These are phyloP conservation scores for Nymphalis polychloros DNA, from an alignment of 2,888 invertebrate species.

Conservation along the genomic window DNA sequence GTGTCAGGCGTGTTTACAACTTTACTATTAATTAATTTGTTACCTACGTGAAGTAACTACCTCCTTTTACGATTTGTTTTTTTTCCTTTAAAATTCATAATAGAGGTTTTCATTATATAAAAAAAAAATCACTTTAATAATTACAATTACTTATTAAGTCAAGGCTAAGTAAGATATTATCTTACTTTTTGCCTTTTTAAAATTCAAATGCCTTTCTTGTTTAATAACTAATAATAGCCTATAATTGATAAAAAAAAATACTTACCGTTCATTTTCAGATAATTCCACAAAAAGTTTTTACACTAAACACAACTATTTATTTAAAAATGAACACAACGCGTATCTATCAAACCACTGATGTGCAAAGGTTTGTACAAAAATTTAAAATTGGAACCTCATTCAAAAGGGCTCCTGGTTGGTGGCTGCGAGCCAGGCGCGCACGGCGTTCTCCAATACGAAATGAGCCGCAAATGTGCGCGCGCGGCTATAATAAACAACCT, in stretches of 20 bases:
- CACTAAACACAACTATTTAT: constrained; percentile 1
- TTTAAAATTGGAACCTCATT: constrained; percentile 21
- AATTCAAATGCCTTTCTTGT: not conserved
- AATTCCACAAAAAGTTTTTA: constrained; percentile 22
- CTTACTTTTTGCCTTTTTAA: not conserved
- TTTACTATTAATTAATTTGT: no score
- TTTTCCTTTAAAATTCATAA: no score
- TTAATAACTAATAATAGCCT: no score
- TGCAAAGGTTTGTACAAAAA: constrained; percentile 9
- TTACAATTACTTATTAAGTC: not conserved
- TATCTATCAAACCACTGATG: constrained; percentile 8
- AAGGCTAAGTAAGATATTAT: not conserved
- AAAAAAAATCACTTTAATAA: not conserved
- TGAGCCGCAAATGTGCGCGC: constrained; percentile 25
- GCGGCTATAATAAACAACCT: constrained; percentile 28
- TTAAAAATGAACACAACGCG: constrained; percentile 18
- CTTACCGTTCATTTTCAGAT: constrained; percentile 34
- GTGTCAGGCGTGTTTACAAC: no score
- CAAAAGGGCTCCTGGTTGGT: constrained; percentile 12
- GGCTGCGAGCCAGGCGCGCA: constrained; percentile 22
- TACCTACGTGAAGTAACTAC: no score
- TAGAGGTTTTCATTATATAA: no score
- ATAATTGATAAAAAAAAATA: constrained; percentile 1
- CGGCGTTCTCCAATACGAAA: constrained; percentile 23
- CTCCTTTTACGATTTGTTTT: no score